phyloP scores from a whole-genome alignment of 1,140 invertebrate species.

The Dinoponera quadriceps region DNA sequence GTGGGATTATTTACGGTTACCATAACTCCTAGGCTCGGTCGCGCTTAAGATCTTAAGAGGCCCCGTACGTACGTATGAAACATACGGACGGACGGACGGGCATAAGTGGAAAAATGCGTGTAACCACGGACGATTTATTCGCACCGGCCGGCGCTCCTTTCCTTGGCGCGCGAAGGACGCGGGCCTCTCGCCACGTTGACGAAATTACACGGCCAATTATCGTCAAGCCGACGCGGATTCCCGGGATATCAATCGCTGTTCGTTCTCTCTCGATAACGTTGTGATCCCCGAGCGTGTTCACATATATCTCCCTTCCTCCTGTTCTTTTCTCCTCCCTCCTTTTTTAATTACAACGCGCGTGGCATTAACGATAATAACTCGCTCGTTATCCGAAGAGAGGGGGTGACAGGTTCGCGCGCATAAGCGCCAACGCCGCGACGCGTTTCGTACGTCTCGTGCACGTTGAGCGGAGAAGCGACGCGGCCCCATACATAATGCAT shows the following conservation, averaged over 20 bases:
- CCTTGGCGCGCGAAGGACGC: neutral
- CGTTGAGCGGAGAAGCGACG: neutral
- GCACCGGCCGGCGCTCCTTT: neutral
- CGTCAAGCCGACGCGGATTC: slow-evolving; percentile 6
- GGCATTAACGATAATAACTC: neutral
- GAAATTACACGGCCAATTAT: slow-evolving; percentile 34
- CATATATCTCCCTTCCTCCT: too few relatives aligned
- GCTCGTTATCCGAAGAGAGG: neutral
- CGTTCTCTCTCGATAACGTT: neutral
- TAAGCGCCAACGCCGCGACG: neutral
- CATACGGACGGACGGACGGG: neutral
- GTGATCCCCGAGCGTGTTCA: neutral
- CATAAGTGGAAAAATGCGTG: slow-evolving; percentile 23
- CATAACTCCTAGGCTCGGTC: slow-evolving; percentile 79
- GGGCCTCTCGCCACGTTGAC: neutral
- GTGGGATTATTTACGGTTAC: slow-evolving; percentile 82
- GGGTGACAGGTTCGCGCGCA: neutral
- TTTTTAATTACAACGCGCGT: neutral
- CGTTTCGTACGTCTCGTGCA: slow-evolving; percentile 14
- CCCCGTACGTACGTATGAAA: slow-evolving; percentile 15
- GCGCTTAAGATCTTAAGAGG: slow-evolving; percentile 77
- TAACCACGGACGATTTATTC: slow-evolving; percentile 47
- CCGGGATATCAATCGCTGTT: neutral
- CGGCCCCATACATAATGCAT: slow-evolving; percentile 70
- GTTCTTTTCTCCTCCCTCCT: neutral